Base-by-base conservation (phyloP, 2,888 invertebrate genomes). In the Coelinius sp. region DNA sequence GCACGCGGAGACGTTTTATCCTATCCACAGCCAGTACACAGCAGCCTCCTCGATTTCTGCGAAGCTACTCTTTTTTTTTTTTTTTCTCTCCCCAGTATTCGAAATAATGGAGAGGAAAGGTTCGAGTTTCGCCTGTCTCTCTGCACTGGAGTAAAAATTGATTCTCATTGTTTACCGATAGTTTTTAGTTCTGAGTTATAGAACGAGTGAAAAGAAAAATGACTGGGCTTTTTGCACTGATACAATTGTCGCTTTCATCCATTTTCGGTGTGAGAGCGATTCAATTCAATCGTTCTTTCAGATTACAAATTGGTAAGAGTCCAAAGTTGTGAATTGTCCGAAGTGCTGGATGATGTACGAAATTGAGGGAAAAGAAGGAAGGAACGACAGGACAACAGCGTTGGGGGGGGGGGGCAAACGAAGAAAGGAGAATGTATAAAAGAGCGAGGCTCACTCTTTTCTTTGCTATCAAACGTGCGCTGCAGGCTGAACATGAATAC, bases 91-190 rank as follows among this genome's bases (percentile, higher is more conserved):
- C 14, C 20, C 5, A 14, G 59, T 41, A 63, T 41, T 63, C 24
- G 63, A 38, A 63, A 63, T 41, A 63, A 63, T 24, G 63, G 41
- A 35, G 24, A 22, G 41, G 38, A 63, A 38, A 63, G 41, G 38
- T 10, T 63, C 38, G 24, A 24, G 59, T 59, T 38, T 44, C 64
- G 35, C n/a, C 14, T 38, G 65, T 27, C 24, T 10, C 52, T 31
- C 49, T 24, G 38, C 25, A 49, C 52, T 14, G 38, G n/a, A 22
- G 52, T 67, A 67, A 67, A 67, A 46, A 63, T 63, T 63, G 41
- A 63, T 63, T 63, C 41, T 63, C 63, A 63, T 63, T 63, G 63
- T 63, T 63, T 63, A 41, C 63, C 63, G 41, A 63, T 63, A 63
- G 41, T 63, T 63, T 63, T 63, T 41, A n/a, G 38, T 41, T 63